phyloP scores from a whole-genome alignment of 2,113 vertebrate species.

The Corythoichthys haematopterus region DNA sequence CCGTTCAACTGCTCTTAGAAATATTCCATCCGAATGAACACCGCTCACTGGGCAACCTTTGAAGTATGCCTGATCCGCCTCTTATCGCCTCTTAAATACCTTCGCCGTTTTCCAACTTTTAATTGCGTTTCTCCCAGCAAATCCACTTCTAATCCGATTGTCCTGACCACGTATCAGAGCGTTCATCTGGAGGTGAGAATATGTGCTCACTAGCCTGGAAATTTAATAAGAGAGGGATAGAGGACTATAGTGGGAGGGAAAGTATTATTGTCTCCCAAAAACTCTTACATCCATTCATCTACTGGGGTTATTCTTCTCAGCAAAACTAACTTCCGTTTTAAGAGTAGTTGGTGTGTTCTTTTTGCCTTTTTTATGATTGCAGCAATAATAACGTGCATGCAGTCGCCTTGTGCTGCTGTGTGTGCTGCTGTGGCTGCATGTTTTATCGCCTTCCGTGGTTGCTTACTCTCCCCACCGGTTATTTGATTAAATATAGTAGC shows the following conservation, averaged over 20 bases:
- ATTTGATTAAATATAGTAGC: conserved; percentile 68
- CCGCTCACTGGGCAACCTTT: conserved; percentile 51
- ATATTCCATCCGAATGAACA: conserved; percentile 59
- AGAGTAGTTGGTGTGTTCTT: neutral
- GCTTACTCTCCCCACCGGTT: conserved; percentile 45
- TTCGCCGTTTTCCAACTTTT: conserved; percentile 61
- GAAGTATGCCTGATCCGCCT: conserved; percentile 62
- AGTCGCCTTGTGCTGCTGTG: conserved; percentile 62
- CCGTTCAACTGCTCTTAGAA: conserved; percentile 40
- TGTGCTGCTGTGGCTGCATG: conserved; percentile 36
- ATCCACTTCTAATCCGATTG: conserved; percentile 61
- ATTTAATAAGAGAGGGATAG: conserved; percentile 29
- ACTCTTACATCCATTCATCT: conserved; percentile 5
- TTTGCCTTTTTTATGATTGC: conserved; percentile 18
- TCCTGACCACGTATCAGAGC: conserved; percentile 48
- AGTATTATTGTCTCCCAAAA: neutral
- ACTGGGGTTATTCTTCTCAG: neutral
- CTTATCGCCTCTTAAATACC: conserved; percentile 53
- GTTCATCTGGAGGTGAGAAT: conserved; percentile 49
- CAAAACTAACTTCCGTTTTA: neutral
- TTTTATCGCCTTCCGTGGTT: conserved; percentile 52
- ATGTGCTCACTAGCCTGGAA: conserved; percentile 50
- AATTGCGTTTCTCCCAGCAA: conserved; percentile 64
- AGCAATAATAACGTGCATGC: conserved; percentile 52
- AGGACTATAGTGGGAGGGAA: neutral